Percentiles rank a stretch among this genome's conserved stretches.
Conservation (phyloP, 2,888 invertebrate species). For the Coronaproctus castanopsis region DNA sequence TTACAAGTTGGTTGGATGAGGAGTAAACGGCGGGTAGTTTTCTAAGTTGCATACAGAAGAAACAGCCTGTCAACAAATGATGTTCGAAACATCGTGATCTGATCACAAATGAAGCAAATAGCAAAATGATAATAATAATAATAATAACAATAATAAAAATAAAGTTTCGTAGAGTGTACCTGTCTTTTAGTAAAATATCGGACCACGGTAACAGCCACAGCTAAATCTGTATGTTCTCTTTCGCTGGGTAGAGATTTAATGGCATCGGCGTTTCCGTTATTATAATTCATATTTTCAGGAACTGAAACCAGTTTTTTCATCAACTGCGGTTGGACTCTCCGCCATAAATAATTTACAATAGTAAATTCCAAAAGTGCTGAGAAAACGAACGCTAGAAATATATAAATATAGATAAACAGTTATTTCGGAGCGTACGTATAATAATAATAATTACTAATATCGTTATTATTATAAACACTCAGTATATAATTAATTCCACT, state of each 20-base stretch:
- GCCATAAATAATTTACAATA: constrained; percentile 30
- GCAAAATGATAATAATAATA: too few species aligned
- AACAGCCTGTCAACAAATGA: too few species aligned
- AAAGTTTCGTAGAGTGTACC: too few species aligned
- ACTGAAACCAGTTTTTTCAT: constrained; percentile 15
- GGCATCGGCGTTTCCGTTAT: not conserved
- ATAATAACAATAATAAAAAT: too few species aligned
- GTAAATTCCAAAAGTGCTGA: constrained; percentile 31
- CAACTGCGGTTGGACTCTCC: constrained; percentile 23
- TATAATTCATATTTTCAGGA: constrained; percentile 9
- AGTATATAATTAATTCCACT: too few species aligned
- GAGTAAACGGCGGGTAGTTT: too few species aligned
- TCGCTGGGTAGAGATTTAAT: not conserved
- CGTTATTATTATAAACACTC: too few species aligned
- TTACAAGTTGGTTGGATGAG: too few species aligned
- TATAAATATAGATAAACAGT: not conserved
- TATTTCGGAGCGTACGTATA: not conserved
- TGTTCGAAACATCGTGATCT: too few species aligned
- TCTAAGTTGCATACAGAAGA: too few species aligned
- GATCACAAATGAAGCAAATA: too few species aligned
- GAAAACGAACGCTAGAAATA: constrained; percentile 28
- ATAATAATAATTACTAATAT: too few species aligned
- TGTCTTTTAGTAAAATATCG: constrained; percentile 10
- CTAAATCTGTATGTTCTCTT: constrained; percentile 4
- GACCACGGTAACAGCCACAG: constrained; percentile 16